These are phyloP conservation scores for Cotesia glomerata DNA, from an alignment of 1,140 invertebrate genomes.

Conservation along the genomic window DNA sequence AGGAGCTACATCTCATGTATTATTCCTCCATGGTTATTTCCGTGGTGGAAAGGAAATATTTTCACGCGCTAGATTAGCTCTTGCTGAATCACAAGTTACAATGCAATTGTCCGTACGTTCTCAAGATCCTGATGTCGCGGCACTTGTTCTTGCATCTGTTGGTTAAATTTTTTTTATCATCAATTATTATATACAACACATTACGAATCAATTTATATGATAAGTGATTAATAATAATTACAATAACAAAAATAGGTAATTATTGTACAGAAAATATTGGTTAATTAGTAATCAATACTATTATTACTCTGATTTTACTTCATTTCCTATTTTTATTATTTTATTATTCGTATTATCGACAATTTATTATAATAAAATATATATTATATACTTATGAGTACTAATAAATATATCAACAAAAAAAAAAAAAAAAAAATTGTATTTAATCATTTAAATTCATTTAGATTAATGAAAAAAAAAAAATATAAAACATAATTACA, in stretches of 20 bases:
- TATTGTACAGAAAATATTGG: too few species aligned
- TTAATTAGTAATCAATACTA: conserved; percentile 13
- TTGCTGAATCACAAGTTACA: conserved; percentile 78
- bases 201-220: too few species aligned
- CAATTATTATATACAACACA: neutral
- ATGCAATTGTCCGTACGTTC: conserved; percentile 76
- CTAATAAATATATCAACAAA: too few species aligned
- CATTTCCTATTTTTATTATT: conserved; percentile 3
- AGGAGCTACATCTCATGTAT: conserved; percentile 82
- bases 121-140: conserved; percentile 76
- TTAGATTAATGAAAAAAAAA: too few species aligned
- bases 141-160: conserved; percentile 85
- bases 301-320: conserved; percentile 23
- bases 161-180: conserved; percentile 67
- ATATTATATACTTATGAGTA: too few species aligned
- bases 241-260: too few species aligned
- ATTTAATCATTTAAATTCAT: too few species aligned
- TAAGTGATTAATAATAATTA: too few species aligned
- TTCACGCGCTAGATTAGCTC: conserved; percentile 82
- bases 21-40: conserved; percentile 84
- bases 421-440: too few species aligned
- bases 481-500: too few species aligned
- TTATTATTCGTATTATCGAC: too few species aligned
- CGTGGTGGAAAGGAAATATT: conserved; percentile 89
- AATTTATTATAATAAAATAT: too few species aligned